Base-by-base conservation (phyloP, 35 echinoderm and acorn worm genomes). In the Ophiothrix spiculata region DNA sequence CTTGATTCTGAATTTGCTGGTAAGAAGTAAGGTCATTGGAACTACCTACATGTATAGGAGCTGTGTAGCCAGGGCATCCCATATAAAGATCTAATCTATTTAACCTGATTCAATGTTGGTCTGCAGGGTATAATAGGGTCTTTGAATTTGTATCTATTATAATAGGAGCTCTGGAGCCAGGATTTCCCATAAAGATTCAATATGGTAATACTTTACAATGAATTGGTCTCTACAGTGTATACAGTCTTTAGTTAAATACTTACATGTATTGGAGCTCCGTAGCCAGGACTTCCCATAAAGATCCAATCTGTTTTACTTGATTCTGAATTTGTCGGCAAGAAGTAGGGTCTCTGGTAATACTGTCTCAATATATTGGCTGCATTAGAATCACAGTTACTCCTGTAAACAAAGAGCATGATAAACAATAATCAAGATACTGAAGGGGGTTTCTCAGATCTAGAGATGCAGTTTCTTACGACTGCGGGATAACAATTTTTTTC, bases 171-270 rank as follows among this genome's bases (percentile, higher is more conserved):
- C n/a, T 92, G 80, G 94, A 98, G 33, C 92, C 90, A 33, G 95
- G 95, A 79, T 84, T 91, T 14, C 95, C 95, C 95, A 98, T 98
- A 64, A 98, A 98, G 33, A 98, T 94, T 92, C 95, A 98, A 76
- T 98, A 91, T 0, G n/a, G 90, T n/a, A n/a, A n/a, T n/a, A n/a
- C n/a, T n/a, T n/a, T n/a, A n/a, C n/a, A n/a, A n/a, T n/a, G n/a
- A n/a, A n/a, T n/a, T n/a, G n/a, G n/a, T n/a, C n/a, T n/a, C n/a
- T n/a, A 77, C 33, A 17, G 12, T 13, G 75, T 19, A 13, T 33
- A n/a, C n/a, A n/a, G n/a, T n/a, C n/a, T n/a, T n/a, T n/a, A n/a
- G n/a, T n/a, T n/a, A n/a, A 49, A 49, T 49, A 36, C 95, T 94
- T 89, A 98, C 95, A 84, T 98, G 95, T 39, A 93, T 82, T 32